Evolutionary conservation across 2,888 invertebrate species (phyloP), one percentile per base, ranked within the genome.

Genomic region (Torymus auratus): DNA sequence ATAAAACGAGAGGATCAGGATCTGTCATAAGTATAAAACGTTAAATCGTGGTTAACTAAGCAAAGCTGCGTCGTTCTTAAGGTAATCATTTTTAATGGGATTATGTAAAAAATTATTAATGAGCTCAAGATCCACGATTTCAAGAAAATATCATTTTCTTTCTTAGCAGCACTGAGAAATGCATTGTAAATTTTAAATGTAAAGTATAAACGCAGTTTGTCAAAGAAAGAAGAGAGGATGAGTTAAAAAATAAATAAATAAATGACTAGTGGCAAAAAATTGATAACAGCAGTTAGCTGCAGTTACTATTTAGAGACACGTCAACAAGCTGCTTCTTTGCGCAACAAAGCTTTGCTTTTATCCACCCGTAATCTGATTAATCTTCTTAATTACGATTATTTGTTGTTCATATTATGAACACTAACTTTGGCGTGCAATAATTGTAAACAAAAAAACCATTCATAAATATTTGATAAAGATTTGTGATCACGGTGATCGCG

Each of bases 1-100:
- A 56, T 64, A 70, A 58, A 62, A 58, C 17, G 10, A 50, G 17
- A 75, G 65, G 73, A 76, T 52, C 50, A 70, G 77, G 58, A 56
- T 69, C 55, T 70, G 78, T 41, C 17, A 76, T 28, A 70, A 62
- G 15, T 61, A 68, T 70, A 64, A 70, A 56, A n/a, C 55, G 73
- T 58, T 70, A 64, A 28, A 73, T 92, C 91, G 86, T 91, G 88
- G 81, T 91, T 87, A 14, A 89, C 87, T 90, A 88, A 10, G 89
- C 89, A 87, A 86, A 0, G 88, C 87, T 20, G 88, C 87, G 41
- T 88, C 86, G 14, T 91, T 89, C 20, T 89, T 85, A 83, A 86
- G 86, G 73, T 89, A 86, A 41, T 60, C 28, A 72, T 68, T 15
- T 61, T 67, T 65, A 17, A 60, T 60, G 10, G 10, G 56, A 69